Conservation (phyloP, 92 coral and sea anemone genomes). For the Plumapathes pennacea region DNA sequence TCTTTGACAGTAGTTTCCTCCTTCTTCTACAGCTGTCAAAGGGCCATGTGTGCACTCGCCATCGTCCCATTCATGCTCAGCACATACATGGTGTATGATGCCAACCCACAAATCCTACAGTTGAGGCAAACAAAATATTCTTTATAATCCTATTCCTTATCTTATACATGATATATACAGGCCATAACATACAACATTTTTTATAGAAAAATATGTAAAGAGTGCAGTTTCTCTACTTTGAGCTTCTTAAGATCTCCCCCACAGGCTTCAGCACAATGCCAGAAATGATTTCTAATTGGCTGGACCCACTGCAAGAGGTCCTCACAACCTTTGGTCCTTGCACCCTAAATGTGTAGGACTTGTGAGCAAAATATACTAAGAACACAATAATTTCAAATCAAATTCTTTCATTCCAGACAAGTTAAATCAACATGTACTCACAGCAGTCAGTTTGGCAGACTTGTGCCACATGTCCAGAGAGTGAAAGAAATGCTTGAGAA, state of each 20-base stretch:
- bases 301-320: constrained; percentile 42
- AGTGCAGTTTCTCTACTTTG: no score
- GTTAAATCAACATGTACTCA: neutral
- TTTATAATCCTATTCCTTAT: neutral
- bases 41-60: constrained; percentile 68
- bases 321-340: constrained; percentile 52
- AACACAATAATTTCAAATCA: no score
- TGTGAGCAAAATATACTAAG: no score
- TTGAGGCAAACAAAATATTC: no score
- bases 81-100: constrained; percentile 51
- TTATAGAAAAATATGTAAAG: no score
- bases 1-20: constrained; percentile 4
- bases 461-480: constrained; percentile 54
- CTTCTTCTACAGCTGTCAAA: constrained; percentile 43
- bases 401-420: neutral
- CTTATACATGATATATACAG: constrained; percentile 29
- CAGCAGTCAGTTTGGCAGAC: constrained; percentile 22
- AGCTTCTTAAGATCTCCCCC: constrained; percentile 44
- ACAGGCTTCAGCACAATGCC: constrained; percentile 66
- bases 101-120: constrained; percentile 41
- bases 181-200: constrained; percentile 18
- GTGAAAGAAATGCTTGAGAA: constrained; percentile 25
- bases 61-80: constrained; percentile 69
- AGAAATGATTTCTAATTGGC: constrained; percentile 64
- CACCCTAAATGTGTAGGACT: constrained; percentile 54